Conservation (phyloP, 2,888 invertebrate species). For the Erpobdella octoculata region DNA sequence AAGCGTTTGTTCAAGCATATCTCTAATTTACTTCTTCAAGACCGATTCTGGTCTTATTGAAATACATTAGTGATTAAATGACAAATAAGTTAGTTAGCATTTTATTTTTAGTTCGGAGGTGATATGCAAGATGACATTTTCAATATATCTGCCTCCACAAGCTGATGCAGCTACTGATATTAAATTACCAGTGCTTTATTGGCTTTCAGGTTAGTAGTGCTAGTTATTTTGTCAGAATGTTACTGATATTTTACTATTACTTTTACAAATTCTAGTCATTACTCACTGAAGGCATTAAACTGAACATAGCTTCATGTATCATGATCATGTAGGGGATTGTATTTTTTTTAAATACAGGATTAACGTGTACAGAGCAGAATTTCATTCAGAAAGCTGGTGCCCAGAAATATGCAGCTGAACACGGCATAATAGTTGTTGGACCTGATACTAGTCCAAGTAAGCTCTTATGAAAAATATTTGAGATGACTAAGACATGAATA, state of each 20-base stretch:
- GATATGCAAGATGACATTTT: conserved; percentile 85
- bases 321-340: neutral
- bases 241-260: neutral
- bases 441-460: conserved; percentile 86
- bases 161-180: conserved; percentile 46
- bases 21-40: neutral
- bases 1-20: neutral
- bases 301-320: neutral
- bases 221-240: neutral
- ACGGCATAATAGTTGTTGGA: conserved; percentile 76
- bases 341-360: conserved; percentile 52
- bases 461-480: no score
- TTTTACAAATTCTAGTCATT: no score
- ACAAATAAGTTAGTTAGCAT: no score
- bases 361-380: conserved; percentile 89
- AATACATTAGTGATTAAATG: no score
- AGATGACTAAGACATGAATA: neutral
- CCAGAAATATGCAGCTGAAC: conserved; percentile 78
- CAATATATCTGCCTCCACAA: conserved; percentile 77
- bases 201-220: conserved; percentile 60
- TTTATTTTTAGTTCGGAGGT: conserved; percentile 59
- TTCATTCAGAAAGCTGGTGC: conserved; percentile 91
- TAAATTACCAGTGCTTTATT: conserved; percentile 74
- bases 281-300: no score
- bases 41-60: neutral